A percentile compares a stretch with the other conserved stretches of the same genome.
phyloP scores from a whole-genome alignment of 2,113 vertebrate genomes.

The Pimephales promelas region DNA sequence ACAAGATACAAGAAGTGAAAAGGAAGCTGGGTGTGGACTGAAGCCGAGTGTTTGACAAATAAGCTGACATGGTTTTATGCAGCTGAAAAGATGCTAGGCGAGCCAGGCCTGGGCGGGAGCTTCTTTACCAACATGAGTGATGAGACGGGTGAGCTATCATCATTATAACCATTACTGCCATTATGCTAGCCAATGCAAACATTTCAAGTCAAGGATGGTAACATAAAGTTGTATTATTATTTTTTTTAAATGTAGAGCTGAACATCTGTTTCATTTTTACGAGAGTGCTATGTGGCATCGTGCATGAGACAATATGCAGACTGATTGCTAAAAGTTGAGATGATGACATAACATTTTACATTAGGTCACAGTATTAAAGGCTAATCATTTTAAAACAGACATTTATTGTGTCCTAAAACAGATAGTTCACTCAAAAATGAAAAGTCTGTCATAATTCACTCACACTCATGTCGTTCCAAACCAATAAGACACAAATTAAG shows the following conservation, averaged over 20 bases:
- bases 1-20: background rate
- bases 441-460: background rate
- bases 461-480: background rate
- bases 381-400: background rate
- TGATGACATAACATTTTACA: background rate
- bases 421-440: too few species aligned
- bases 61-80: constrained; percentile 7
- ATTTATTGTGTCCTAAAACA: background rate
- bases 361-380: background rate
- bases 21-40: background rate
- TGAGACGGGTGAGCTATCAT: background rate
- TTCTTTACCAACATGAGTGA: background rate
- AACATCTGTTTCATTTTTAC: constrained; percentile 18
- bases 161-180: constrained; percentile 9
- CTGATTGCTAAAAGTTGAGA: background rate
- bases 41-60: constrained; percentile 24
- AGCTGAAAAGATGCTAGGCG: constrained; percentile 4
- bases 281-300: background rate
- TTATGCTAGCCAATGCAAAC: constrained; percentile 28
- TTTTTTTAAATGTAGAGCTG: background rate
- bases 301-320: background rate
- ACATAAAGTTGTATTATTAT: background rate
- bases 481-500: too few species aligned
- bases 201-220: background rate
- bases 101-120: background rate